phyloP scores from a whole-genome alignment of 2,113 vertebrate genomes.

The Elaphurus davidianus region DNA sequence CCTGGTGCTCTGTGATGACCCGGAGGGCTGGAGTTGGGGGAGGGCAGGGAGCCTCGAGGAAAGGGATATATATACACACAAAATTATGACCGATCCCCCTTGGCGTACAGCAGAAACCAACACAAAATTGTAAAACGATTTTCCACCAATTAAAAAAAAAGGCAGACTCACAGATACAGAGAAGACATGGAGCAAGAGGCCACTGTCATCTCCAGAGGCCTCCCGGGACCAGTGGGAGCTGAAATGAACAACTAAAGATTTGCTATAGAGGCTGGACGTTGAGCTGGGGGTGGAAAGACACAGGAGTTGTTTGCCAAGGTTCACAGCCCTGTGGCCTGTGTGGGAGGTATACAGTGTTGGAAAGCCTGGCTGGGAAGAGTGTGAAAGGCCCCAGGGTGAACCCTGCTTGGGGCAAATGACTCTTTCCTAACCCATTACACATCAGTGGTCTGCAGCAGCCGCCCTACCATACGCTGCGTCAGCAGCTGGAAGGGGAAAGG shows the following conservation, averaged over 20 bases:
- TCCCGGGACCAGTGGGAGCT: not conserved
- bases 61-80: not conserved
- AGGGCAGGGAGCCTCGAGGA: not conserved
- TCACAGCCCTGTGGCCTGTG: not conserved
- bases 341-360: fast-evolving
- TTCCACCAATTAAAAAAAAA: not conserved
- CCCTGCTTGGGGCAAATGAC: no score
- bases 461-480: fast-evolving
- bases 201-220: not conserved
- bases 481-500: not conserved
- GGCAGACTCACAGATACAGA: not conserved
- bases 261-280: not conserved
- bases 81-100: not conserved
- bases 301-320: fast-evolving
- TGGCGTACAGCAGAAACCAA: not conserved
- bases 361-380: not conserved
- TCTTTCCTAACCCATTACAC: not conserved
- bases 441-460: not conserved
- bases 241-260: not conserved
- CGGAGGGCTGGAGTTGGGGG: not conserved
- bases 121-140: not conserved
- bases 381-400: not conserved
- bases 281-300: not conserved
- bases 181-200: not conserved
- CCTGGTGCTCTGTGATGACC: not conserved